These are phyloP conservation scores for Campodea augens DNA, from an alignment of 1,140 invertebrate genomes.

Conservation along the genomic window DNA sequence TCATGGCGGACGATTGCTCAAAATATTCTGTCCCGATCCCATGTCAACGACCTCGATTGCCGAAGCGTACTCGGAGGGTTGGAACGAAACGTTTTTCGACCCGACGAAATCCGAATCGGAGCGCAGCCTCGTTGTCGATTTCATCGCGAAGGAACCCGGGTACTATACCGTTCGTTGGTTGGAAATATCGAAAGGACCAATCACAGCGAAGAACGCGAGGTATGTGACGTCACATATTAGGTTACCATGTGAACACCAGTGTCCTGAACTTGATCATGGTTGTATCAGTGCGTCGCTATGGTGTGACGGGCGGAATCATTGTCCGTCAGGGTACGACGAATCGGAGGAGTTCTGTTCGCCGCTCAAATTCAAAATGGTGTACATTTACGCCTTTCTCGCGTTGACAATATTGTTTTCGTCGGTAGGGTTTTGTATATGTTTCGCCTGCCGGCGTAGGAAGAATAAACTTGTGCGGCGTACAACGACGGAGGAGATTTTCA, in stretches of 20 bases:
- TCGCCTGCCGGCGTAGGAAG: too few species aligned
- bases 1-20: slow-evolving; percentile 29
- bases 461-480: neutral
- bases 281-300: slow-evolving; percentile 73
- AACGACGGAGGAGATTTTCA: slow-evolving; percentile 15
- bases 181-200: too few species aligned
- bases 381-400: neutral
- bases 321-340: slow-evolving; percentile 74
- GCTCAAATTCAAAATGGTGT: slow-evolving; percentile 29
- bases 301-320: slow-evolving; percentile 69
- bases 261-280: slow-evolving; percentile 65
- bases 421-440: too few species aligned
- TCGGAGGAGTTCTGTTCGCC: slow-evolving; percentile 36
- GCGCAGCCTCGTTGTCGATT: slow-evolving; percentile 47
- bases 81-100: slow-evolving; percentile 35
- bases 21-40: slow-evolving; percentile 41
- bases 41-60: slow-evolving; percentile 35
- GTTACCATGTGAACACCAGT: slow-evolving; percentile 34
- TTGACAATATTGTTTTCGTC: too few species aligned
- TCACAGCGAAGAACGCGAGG: neutral
- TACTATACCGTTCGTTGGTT: slow-evolving; percentile 62
- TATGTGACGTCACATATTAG: neutral
- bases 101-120: slow-evolving; percentile 35
- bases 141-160: slow-evolving; percentile 47
- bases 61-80: slow-evolving; percentile 67